Base-by-base conservation (phyloP, 2,888 invertebrate genomes). In the Lithophane socia region DNA sequence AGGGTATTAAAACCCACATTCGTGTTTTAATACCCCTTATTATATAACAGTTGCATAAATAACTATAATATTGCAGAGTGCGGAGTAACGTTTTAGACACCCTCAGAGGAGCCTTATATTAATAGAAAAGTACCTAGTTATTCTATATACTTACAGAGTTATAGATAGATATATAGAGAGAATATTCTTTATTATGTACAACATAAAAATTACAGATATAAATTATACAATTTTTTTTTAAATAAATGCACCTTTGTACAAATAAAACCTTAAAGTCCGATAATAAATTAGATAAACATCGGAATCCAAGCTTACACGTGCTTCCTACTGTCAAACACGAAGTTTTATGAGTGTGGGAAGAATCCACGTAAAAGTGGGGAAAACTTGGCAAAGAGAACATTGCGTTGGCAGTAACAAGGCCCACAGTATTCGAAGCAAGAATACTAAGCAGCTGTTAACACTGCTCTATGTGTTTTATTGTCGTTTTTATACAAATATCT, bases 361-460 rank as follows among this genome's bases (percentile, higher is more conserved):
- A 74, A 72, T 61, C n/a, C 52, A 67, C 66, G 70, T 54, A 64
- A 66, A 85, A 73, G 44, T 74, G 65, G 29, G 18, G 21, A 61
- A 73, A 79, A 84, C 67, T 78, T 80, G 75, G 54, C 68, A 68
- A 60, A 65, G 60, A 70, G n/a, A 84, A 81, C 63, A 67, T 84
- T 42, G 52, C 44, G 63, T 84, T 75, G 64, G 64, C 78, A 70
- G 76, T 86, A 73, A 85, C 86, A 69, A 71, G 73, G 64, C 69
- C 47, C 75, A 75, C 73, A 56, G 63, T 29, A 61, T 65, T 61
- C 67, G 60, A 72, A 69, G 69, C 24, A 66, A 58, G 78, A 86
- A 86, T 81, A 86, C 68, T 72, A 73, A 84, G 42, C 49, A 83
- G 71, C 29, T 63, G 56, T 49, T 67, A 73, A 76, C 52, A 58